phyloP scores from a whole-genome alignment of 2,797 vertebrate genomes.

The Brachyrhaphis roseni region DNA sequence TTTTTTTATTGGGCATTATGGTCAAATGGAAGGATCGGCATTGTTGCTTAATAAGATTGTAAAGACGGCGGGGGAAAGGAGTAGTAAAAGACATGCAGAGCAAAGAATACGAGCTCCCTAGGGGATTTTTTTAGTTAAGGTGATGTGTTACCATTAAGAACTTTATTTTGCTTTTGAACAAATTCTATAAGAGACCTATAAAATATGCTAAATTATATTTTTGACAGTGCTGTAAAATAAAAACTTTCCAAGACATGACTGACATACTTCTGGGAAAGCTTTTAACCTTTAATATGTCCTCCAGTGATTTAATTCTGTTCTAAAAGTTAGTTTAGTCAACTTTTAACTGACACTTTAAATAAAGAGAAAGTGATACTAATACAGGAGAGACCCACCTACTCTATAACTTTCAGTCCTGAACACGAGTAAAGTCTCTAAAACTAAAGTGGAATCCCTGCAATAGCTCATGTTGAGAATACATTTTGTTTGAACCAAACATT shows the following conservation, averaged over 20 bases:
- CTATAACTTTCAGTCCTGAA: neutral
- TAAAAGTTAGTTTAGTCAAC: conserved; percentile 11
- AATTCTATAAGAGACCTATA: conserved; percentile 35
- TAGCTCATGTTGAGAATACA: neutral
- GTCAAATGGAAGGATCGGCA: conserved; percentile 58
- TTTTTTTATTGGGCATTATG: conserved; percentile 66
- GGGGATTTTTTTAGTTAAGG: conserved; percentile 44
- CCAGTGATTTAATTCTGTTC: neutral
- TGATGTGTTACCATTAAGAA: conserved; percentile 33
- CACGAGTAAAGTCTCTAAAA: conserved; percentile 5
- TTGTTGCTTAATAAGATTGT: conserved; percentile 71
- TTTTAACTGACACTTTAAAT: neutral
- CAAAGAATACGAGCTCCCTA: conserved; percentile 45
- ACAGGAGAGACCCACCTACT: neutral
- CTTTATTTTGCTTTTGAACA: conserved; percentile 42
- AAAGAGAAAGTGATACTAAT: neutral
- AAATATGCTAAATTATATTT: conserved; percentile 24
- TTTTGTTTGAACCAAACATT: conserved; percentile 2
- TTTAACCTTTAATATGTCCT: conserved; percentile 3
- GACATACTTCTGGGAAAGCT: neutral
- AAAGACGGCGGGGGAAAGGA: conserved; percentile 46
- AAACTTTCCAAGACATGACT: neutral
- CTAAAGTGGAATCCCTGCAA: neutral
- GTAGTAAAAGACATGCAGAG: conserved; percentile 65
- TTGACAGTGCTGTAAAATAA: neutral